These are phyloP conservation scores for Rotaria macrura DNA, from an alignment of 2,888 invertebrate genomes.

Conservation along the genomic window DNA sequence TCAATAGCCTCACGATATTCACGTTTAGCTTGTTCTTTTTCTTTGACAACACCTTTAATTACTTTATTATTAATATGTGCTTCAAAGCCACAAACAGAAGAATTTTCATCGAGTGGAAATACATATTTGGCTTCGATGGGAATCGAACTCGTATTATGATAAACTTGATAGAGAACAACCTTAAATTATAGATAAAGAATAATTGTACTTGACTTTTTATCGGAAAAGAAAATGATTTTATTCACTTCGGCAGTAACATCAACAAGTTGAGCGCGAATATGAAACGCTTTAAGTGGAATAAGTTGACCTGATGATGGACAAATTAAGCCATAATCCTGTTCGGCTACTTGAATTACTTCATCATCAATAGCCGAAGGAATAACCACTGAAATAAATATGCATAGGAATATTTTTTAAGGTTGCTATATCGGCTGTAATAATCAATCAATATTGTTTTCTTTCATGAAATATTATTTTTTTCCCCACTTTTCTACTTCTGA, in stretches of 20 bases:
- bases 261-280: slow-evolving; percentile 44
- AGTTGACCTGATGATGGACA: slow-evolving; percentile 40
- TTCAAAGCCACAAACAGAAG: slow-evolving; percentile 51
- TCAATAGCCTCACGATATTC: slow-evolving; percentile 49
- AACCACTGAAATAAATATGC: neutral
- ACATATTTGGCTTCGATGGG: slow-evolving; percentile 50
- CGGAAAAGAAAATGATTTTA: neutral
- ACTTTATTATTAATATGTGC: slow-evolving; percentile 51
- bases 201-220: too few relatives aligned
- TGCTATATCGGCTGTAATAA: too few relatives aligned
- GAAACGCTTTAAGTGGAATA: slow-evolving; percentile 43
- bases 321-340: slow-evolving; percentile 41
- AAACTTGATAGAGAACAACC: slow-evolving; percentile 47
- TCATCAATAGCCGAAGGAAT: neutral
- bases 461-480: too few relatives aligned
- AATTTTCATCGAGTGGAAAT: slow-evolving; percentile 49
- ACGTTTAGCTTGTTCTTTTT: slow-evolving; percentile 47
- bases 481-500: too few relatives aligned
- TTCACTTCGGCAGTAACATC: slow-evolving; percentile 48
- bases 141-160: slow-evolving; percentile 39
- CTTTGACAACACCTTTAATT: slow-evolving; percentile 48
- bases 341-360: slow-evolving; percentile 32
- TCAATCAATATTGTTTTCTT: too few relatives aligned
- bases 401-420: too few relatives aligned
- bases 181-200: too few relatives aligned